Conservation (phyloP, 2,113 vertebrate species). For the Sigmodon hispidus region DNA sequence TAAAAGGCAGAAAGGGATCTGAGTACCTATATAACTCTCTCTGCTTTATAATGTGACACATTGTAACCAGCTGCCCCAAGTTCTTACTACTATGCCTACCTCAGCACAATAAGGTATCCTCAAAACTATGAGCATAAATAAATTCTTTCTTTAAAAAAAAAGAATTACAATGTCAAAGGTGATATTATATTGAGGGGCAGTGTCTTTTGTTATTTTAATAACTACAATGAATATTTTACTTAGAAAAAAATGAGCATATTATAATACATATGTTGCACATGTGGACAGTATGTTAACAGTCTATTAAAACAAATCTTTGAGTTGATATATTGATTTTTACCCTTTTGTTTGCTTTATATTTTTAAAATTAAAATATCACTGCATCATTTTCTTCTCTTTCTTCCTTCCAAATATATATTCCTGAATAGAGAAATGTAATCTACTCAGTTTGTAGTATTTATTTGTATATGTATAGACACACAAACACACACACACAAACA, state of each 20-base stretch:
- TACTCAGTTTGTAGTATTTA: neutral
- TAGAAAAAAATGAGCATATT: neutral
- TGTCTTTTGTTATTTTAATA: neutral
- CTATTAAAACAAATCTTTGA: neutral
- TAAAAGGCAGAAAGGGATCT: neutral
- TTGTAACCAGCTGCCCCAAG: too few species aligned
- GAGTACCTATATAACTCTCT: too few species aligned
- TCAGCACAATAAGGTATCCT: neutral
- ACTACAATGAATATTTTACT: conserved; percentile 2
- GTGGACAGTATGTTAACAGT: neutral
- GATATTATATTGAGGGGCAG: neutral
- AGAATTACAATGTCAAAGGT: neutral
- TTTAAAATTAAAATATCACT: neutral
- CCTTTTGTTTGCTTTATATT: neutral
- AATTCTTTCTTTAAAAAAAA: neutral
- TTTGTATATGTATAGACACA: too few species aligned
- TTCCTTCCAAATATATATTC: neutral
- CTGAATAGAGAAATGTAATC: neutral
- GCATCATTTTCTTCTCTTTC: neutral
- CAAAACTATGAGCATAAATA: neutral
- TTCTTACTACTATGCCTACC: neutral
- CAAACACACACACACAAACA: too few species aligned
- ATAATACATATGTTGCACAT: neutral
- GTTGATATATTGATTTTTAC: neutral
- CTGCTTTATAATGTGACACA: neutral